A percentile compares a stretch with the other conserved stretches of the same genome.
phyloP scores from a whole-genome alignment of 2,113 vertebrate species.

The Campylomormyrus numenius region DNA sequence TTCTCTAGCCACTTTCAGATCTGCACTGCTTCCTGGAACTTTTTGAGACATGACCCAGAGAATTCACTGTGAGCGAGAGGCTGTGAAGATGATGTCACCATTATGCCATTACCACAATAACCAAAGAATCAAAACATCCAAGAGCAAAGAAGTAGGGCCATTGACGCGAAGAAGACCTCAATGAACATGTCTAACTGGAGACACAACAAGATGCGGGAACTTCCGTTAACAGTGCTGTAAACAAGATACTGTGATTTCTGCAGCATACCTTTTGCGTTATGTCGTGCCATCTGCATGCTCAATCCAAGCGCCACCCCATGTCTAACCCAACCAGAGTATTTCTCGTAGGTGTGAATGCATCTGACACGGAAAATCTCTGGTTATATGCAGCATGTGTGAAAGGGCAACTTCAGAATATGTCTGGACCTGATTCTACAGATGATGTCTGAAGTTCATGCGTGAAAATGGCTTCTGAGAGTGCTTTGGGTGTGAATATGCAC shows the following conservation, averaged over 20 bases:
- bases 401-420: background rate
- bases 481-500: background rate
- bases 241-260: background rate
- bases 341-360: background rate
- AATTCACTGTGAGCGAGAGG: background rate
- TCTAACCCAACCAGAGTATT: background rate
- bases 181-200: background rate
- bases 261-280: background rate
- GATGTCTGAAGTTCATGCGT: background rate
- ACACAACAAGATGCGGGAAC: background rate
- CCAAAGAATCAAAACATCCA: background rate
- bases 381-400: background rate
- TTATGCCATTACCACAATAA: background rate
- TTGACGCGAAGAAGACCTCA: background rate
- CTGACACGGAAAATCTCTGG: background rate
- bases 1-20: background rate
- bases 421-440: background rate
- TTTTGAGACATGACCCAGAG: background rate
- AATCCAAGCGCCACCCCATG: background rate
- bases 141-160: background rate
- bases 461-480: background rate
- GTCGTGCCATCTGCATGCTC: background rate
- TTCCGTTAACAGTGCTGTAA: background rate
- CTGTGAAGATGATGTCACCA: background rate
- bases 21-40: background rate